Percentiles rank a stretch among this genome's conserved stretches.
phyloP scores from a whole-genome alignment of 1,140 invertebrate species.

The Lepidurus arcticus region DNA sequence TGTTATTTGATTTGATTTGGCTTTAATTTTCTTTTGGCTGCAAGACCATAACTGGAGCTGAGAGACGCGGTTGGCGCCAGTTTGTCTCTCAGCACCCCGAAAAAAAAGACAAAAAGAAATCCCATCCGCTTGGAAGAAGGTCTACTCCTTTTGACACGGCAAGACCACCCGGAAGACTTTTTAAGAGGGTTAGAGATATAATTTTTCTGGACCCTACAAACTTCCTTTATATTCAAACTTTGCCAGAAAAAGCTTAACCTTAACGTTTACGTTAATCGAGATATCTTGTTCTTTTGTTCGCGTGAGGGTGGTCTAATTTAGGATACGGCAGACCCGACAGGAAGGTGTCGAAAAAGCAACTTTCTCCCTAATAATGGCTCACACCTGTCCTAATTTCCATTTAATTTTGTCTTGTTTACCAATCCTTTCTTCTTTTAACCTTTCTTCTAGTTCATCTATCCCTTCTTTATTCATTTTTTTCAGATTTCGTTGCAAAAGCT shows the following conservation, averaged over 20 bases:
- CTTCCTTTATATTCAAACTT: slow-evolving; percentile 7
- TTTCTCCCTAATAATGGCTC: too few relatives aligned
- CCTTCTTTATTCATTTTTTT: too few relatives aligned
- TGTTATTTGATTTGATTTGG: not conserved
- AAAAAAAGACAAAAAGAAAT: slow-evolving; percentile 26
- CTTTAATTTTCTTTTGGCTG: not conserved
- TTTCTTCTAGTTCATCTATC: too few relatives aligned
- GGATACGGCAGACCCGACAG: too few relatives aligned
- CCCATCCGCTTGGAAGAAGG: not conserved
- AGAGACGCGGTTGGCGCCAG: not conserved
- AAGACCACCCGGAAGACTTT: not conserved
- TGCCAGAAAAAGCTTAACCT: not conserved
- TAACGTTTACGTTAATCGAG: not conserved
- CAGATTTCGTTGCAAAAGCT: too few relatives aligned
- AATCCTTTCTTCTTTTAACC: too few relatives aligned
- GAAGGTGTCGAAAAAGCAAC: too few relatives aligned
- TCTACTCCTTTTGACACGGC: not conserved
- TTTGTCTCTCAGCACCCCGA: not conserved
- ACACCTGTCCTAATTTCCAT: too few relatives aligned
- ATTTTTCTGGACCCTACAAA: not conserved
- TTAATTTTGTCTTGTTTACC: too few relatives aligned
- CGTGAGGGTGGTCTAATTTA: too few relatives aligned
- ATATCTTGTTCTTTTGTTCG: not conserved
- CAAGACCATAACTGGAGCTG: not conserved
- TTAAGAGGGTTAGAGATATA: not conserved